Base-by-base conservation (phyloP, 2,113 vertebrate genomes). In the Eulemur rufifrons region DNA sequence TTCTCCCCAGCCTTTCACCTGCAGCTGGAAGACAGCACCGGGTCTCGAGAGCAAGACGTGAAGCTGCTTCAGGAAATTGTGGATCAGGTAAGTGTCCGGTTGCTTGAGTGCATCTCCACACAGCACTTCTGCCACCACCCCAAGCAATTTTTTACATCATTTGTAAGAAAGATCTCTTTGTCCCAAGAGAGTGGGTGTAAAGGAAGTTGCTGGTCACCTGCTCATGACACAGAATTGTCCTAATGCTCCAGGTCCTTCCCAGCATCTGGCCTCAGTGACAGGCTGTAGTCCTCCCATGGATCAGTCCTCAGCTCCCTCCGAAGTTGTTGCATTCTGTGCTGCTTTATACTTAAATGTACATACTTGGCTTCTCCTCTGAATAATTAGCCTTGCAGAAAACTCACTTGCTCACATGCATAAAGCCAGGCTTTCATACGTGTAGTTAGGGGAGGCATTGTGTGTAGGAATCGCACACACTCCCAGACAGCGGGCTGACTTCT, bases 1-100 rank as follows among this genome's bases (percentile, higher is more conserved):
- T 94, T 99, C 78, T 99, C 99, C 54, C 99, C 99, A 10, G 99
- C 99, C 2, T 98, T 99, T 91, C 99, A 99, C 96, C 98, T 99
- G 1, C 99, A 99, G 68, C 98, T 99, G 95, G 98, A 99, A 96
- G 99, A 98, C 47, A 99, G 99, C 98, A 98, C 96, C 2, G 99
- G 99, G 50, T 99, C 98, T 96, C 99, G 99, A 97, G 99, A 99
- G 71, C 78, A 98, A n/a, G 99, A 99, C 95, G 97, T 99, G 86
- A 99, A 98, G 89, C 98, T 99, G 3, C 99, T 99, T 13, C 99
- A 99, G 95, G 97, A 97, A 89, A 98, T 99, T 32, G 98, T 99
- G 15, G 98, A 99, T 89, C 98, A 99, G 37, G 99, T 99, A 98
- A 99, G 99, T 98, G 4, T 76, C 42, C 2, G 21, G 9, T 34